Percentiles rank a stretch among this genome's conserved stretches.
These are phyloP conservation scores for Idaea dimidiata DNA, from an alignment of 2,888 invertebrate genomes.

Conservation along the genomic window DNA sequence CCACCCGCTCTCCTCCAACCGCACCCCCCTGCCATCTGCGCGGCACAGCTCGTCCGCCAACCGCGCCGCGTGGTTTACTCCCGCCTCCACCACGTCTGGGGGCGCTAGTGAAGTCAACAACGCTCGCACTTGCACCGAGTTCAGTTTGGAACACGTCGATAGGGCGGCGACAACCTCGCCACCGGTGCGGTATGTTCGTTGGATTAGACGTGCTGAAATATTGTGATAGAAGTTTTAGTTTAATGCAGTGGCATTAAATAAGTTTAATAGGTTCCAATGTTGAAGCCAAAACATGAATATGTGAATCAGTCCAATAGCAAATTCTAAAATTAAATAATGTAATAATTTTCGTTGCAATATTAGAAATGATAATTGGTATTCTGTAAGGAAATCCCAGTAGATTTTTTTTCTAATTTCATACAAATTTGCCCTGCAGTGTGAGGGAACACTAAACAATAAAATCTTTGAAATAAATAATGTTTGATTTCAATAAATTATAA, in stretches of 20 bases:
- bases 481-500: too few species aligned
- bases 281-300: too few species aligned
- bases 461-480: too few species aligned
- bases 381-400: too few species aligned
- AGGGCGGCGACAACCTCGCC: conserved; percentile 95
- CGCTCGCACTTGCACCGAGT: conserved; percentile 95
- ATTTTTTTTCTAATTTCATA: too few species aligned
- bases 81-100: conserved; percentile 84
- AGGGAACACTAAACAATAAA: too few species aligned
- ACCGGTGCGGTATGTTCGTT: conserved; percentile 73
- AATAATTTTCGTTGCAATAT: too few species aligned
- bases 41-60: conserved; percentile 95
- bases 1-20: conserved; percentile 95
- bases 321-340: too few species aligned
- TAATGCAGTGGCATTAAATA: neutral
- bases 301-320: too few species aligned
- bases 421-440: too few species aligned
- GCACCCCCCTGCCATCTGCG: conserved; percentile 94
- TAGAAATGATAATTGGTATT: too few species aligned
- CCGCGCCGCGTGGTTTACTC: conserved; percentile 89
- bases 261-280: too few species aligned
- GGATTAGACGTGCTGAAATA: conserved; percentile 81
- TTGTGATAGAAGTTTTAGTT: conserved; percentile 1
- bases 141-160: conserved; percentile 97
- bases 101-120: conserved; percentile 83